A percentile compares a stretch with the other conserved stretches of the same genome.
phyloP scores from a whole-genome alignment of 2,797 vertebrate species.

The Australoheros facetus region DNA sequence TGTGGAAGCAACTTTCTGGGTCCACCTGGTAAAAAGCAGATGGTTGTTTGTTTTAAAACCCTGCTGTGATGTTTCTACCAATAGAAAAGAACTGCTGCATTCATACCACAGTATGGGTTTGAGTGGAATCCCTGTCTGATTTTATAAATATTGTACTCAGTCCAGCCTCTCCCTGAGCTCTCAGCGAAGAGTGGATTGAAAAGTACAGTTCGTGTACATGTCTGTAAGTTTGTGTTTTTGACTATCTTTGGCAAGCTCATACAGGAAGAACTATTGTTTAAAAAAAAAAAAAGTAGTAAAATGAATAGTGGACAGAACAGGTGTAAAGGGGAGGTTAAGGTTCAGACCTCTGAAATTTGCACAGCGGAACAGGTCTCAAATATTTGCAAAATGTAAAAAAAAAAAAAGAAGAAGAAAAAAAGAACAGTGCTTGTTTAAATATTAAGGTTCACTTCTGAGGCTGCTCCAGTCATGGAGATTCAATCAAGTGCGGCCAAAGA shows the following conservation, averaged over 20 bases:
- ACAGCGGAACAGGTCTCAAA: conserved; percentile 67
- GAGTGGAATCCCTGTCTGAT: conserved; percentile 66
- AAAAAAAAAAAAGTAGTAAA: conserved; percentile 82
- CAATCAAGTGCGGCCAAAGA: conserved; percentile 55
- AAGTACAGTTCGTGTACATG: conserved; percentile 88
- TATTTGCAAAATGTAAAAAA: conserved; percentile 56
- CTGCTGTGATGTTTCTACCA: conserved; percentile 48
- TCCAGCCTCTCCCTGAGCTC: conserved; percentile 84
- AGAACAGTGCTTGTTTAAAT: conserved; percentile 67
- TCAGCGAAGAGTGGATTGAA: conserved; percentile 91
- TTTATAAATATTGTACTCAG: conserved; percentile 61
- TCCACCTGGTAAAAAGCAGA: conserved; percentile 44
- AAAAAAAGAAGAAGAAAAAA: conserved; percentile 48
- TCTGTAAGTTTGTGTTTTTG: conserved; percentile 94
- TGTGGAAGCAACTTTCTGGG: conserved; percentile 59
- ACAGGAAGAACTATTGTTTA: conserved; percentile 97
- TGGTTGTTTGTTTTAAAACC: conserved; percentile 32
- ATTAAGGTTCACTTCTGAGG: conserved; percentile 30
- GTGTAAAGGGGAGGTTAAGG: conserved; percentile 55
- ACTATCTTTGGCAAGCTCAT: conserved; percentile 99
- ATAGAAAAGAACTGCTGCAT: conserved; percentile 59
- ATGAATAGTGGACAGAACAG: conserved; percentile 86
- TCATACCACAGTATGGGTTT: conserved; percentile 67
- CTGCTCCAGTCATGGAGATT: conserved; percentile 39
- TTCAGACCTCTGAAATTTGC: conserved; percentile 45